Evolutionary conservation across 2,888 invertebrate species (phyloP).

Genomic region (Drosophila ustulata): DNA sequence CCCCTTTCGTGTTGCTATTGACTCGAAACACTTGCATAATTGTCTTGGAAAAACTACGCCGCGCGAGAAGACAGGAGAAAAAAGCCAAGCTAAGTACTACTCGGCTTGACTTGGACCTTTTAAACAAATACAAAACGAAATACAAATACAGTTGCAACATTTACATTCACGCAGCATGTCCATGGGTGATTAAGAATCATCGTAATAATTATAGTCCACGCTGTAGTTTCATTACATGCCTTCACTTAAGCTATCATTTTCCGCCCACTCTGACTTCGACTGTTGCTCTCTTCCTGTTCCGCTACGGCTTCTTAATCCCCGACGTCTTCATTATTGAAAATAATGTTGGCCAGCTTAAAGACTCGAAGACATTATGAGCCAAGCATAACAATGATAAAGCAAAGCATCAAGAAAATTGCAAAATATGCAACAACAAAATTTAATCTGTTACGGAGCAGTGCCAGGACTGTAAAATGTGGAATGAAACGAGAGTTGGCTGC

Average conservation of each 20-base stretch:
- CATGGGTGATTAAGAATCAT: constrained; percentile 61
- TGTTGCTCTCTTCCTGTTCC: background rate
- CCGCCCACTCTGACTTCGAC: background rate
- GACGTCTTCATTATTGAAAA: constrained; percentile 23
- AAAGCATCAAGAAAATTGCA: constrained; percentile 3
- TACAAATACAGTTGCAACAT: background rate
- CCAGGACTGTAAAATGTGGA: background rate
- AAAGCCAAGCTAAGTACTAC: constrained; percentile 7
- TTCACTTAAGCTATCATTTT: constrained; percentile 34
- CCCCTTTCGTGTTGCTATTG: constrained; percentile 16
- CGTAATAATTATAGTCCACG: constrained; percentile 62
- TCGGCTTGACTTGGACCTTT: constrained; percentile 7
- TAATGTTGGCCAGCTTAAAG: constrained; percentile 32
- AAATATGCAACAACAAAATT: background rate
- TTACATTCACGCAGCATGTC: constrained; percentile 12
- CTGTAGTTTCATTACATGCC: constrained; percentile 39
- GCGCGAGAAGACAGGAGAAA: constrained; percentile 1
- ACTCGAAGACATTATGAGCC: background rate
- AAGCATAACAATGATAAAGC: constrained; percentile 3
- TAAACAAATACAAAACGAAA: constrained; percentile 14
- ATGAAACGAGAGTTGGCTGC: background rate
- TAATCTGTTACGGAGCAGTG: background rate
- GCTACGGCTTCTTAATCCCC: constrained; percentile 15
- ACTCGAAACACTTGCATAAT: constrained; percentile 59
- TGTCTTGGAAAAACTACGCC: constrained; percentile 39